Percentiles rank a stretch among this genome's conserved stretches.
Conservation (phyloP, 2,888 invertebrate genomes). For the Odontocerum albicorne region DNA sequence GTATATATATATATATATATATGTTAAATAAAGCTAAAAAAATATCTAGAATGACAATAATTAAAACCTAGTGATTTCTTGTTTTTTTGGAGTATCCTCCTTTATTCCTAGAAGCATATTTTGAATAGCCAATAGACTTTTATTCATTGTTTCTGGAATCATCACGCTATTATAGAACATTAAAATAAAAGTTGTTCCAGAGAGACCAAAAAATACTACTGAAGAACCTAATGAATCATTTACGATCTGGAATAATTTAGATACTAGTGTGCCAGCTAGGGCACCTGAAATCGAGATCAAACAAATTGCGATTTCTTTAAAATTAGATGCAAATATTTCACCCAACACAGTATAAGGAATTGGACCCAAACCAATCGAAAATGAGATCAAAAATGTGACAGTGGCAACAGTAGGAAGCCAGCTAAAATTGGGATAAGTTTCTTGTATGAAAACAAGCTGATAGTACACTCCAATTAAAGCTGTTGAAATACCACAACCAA, state of each 20-base stretch:
- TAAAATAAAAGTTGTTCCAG: constrained; percentile 48
- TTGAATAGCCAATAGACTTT: constrained; percentile 59
- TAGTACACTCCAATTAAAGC: constrained; percentile 24
- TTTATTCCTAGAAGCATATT: constrained; percentile 38
- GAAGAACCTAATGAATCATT: constrained; percentile 51
- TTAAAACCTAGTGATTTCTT: constrained; percentile 8
- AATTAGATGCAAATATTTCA: constrained; percentile 32
- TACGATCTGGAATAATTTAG: constrained; percentile 55
- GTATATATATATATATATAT: no score
- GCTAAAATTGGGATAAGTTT: constrained; percentile 19
- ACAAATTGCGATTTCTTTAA: constrained; percentile 32
- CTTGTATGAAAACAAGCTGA: constrained; percentile 21
- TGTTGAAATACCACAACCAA: constrained; percentile 28
- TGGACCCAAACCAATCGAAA: constrained; percentile 30
- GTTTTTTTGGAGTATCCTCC: neutral
- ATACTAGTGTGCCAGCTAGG: constrained; percentile 50
- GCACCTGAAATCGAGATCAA: constrained; percentile 43
- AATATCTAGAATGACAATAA: no score
- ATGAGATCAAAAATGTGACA: constrained; percentile 23
- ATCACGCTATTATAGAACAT: constrained; percentile 51
- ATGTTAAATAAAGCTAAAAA: no score
- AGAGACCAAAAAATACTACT: constrained; percentile 54
- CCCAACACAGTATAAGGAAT: constrained; percentile 34
- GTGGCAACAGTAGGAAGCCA: constrained; percentile 29
- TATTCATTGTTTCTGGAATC: constrained; percentile 61